A percentile compares a stretch with the other conserved stretches of the same genome.
phyloP scores from a whole-genome alignment of 2,797 vertebrate genomes.

The Lacerta viridis region DNA sequence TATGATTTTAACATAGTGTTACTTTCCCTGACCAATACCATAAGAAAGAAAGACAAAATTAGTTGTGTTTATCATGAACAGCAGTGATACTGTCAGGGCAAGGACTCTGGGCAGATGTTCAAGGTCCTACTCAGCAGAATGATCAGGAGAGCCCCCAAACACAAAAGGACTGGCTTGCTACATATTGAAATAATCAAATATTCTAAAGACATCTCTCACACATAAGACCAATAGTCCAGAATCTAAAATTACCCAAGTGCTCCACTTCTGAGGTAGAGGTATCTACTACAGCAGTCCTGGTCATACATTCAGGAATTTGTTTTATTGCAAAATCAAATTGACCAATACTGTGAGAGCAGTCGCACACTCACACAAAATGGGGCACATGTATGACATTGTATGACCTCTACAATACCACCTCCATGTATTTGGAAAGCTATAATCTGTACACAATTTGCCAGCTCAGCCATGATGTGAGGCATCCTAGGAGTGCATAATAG shows the following conservation, averaged over 20 bases:
- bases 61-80: no score
- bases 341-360: not conserved
- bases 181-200: no score
- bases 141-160: no score
- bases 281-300: not conserved
- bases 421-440: not conserved
- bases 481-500: not conserved
- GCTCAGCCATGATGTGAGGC: not conserved
- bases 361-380: not conserved
- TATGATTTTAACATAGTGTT: no score
- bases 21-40: no score
- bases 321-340: not conserved
- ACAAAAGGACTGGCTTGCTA: no score
- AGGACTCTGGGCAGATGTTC: not conserved
- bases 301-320: not conserved
- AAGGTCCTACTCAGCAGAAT: no score
- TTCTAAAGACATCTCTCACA: no score
- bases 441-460: not conserved
- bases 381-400: not conserved
- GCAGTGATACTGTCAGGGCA: no score
- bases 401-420: not conserved
- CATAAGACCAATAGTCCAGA: no score
- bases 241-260: no score
- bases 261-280: not conserved
- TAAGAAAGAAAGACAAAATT: no score